Base-by-base conservation (phyloP, 2,797 vertebrate genomes). In the Myotis findleyi region DNA sequence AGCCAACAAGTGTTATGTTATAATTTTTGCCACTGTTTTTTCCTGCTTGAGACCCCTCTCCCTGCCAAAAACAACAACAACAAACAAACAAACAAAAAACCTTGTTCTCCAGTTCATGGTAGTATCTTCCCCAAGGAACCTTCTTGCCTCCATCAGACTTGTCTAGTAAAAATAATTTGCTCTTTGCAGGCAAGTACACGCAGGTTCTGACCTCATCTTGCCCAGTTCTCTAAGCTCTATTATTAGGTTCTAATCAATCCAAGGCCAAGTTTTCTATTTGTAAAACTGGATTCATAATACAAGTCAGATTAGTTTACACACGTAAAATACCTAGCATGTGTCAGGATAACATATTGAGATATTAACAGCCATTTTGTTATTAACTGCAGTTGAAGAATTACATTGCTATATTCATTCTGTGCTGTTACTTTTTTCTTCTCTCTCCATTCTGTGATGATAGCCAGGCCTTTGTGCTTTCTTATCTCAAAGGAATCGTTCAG, bases 341-440 rank as follows among this genome's bases (percentile, higher is more conserved):
- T 87, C 55, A 91, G 23, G 5, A 66, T 73, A 81, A 85, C 73
- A 81, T 84, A 81, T 14, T 30, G 25, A 73, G 3, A 14, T 64
- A 66, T 64, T 95, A 73, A 47, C 23, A 82, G 11, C 17, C 73
- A 27, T 81, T 96, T 87, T 80, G 17, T 23, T 89, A 62, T 91
- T 91, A 44, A 86, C 59, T 82, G 20, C 4, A 92, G 51, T 53
- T 82, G 25, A 90, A 90, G 14, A 93, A 82, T 82, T 79, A 77
- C 86, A 59, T 87, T 59, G 2, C 2, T 66, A 25, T 79, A 81
- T 36, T 44, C 1, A 57, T 95, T 73, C 44, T 93, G 64, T 49
- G 8, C 21, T 41, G 4, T 92, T 57, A 23, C 59, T 49, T 7
- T 72, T 62, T 49, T 23, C 59, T 38, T 7, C 20, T 5, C 9